A percentile compares a stretch with the other conserved stretches of the same genome.
These are phyloP conservation scores for Bembecia ichneumoniformis DNA, from an alignment of 2,888 invertebrate species.

Conservation along the genomic window DNA sequence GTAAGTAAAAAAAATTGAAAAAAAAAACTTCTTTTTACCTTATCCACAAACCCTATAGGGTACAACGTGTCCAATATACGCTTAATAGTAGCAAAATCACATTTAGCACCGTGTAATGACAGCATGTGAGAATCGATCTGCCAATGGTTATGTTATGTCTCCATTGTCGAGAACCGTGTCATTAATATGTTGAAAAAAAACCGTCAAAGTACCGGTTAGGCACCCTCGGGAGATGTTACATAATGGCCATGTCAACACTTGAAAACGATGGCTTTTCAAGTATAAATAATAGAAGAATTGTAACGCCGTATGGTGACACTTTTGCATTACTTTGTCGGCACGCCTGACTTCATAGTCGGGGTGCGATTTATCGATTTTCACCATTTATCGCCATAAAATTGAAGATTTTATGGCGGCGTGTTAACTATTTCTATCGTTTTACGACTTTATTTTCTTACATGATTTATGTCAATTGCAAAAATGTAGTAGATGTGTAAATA, in stretches of 20 bases:
- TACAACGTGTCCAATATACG: not conserved
- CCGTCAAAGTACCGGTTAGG: constrained; percentile 41
- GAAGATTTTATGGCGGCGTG: constrained; percentile 8
- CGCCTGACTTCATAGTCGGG: constrained; percentile 32
- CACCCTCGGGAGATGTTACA: constrained; percentile 62
- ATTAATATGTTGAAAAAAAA: constrained; percentile 58
- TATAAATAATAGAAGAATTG: constrained; percentile 59
- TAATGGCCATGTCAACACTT: constrained; percentile 69
- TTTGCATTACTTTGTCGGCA: constrained; percentile 55
- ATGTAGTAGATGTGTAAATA: too few species aligned
- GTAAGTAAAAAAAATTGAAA: too few species aligned
- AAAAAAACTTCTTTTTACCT: too few species aligned
- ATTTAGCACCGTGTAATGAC: constrained; percentile 63
- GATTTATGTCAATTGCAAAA: too few species aligned
- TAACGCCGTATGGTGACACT: constrained; percentile 37
- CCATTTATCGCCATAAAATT: constrained; percentile 15
- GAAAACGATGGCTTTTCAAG: constrained; percentile 47
- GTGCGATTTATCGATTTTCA: constrained; percentile 55
- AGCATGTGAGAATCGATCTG: constrained; percentile 51
- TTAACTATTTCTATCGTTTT: not conserved
- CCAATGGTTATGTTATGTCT: constrained; percentile 66
- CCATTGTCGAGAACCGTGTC: constrained; percentile 61
- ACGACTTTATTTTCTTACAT: too few species aligned
- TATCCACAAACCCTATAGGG: too few species aligned
- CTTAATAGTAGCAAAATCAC: constrained; percentile 17